Percentiles rank a stretch among this genome's conserved stretches.
phyloP scores from a whole-genome alignment of 2,888 invertebrate species.

The Drosophila antonietae region DNA sequence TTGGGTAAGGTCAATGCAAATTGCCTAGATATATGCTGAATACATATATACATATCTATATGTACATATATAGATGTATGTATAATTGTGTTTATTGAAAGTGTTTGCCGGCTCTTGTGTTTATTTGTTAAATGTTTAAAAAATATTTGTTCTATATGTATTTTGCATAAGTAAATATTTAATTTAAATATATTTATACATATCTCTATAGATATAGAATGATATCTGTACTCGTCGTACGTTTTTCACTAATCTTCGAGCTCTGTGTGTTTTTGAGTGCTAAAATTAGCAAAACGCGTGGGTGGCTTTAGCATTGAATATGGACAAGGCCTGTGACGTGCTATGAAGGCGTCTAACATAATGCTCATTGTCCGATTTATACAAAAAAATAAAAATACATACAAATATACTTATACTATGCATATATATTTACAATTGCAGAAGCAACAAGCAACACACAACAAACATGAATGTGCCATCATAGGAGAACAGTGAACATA shows the following conservation, averaged over 20 bases:
- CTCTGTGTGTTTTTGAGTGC: slow-evolving; percentile 45
- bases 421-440: neutral
- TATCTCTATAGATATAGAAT: slow-evolving; percentile 35
- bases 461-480: slow-evolving; percentile 75
- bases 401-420: neutral
- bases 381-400: slow-evolving; percentile 1
- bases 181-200: slow-evolving; percentile 42
- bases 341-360: slow-evolving; percentile 34
- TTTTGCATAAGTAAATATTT: slow-evolving; percentile 52
- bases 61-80: slow-evolving; percentile 1
- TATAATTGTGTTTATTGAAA: slow-evolving; percentile 25
- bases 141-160: slow-evolving; percentile 40
- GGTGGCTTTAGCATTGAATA: slow-evolving; percentile 69
- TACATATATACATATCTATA: neutral
- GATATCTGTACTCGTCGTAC: slow-evolving; percentile 32
- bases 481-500: slow-evolving; percentile 40
- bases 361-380: slow-evolving; percentile 49
- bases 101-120: slow-evolving; percentile 37
- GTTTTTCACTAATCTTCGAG: slow-evolving; percentile 50
- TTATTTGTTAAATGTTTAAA: slow-evolving; percentile 55
- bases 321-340: slow-evolving; percentile 75
- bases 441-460: slow-evolving; percentile 22
- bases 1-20: slow-evolving; percentile 72
- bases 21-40: slow-evolving; percentile 46
- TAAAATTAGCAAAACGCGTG: slow-evolving; percentile 77